These are phyloP conservation scores for Scomberomorus guttatus DNA, from an alignment of 2,797 vertebrate genomes.

Conservation along the genomic window DNA sequence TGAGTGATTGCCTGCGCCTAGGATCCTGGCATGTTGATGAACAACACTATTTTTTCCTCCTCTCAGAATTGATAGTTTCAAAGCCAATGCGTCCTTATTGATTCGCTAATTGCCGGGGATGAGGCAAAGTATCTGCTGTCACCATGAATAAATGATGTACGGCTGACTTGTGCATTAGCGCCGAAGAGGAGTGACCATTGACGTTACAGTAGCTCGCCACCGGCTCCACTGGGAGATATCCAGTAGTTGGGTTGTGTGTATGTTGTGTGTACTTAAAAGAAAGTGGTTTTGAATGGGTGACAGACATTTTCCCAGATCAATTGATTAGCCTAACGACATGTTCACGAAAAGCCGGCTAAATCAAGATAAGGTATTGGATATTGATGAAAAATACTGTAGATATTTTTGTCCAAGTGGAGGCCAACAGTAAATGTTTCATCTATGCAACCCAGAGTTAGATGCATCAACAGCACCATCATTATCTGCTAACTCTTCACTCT, in stretches of 20 bases:
- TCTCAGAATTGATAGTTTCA: constrained; percentile 79
- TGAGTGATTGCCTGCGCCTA: constrained; percentile 75
- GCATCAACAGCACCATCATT: constrained; percentile 63
- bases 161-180: constrained; percentile 74
- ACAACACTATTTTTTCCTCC: constrained; percentile 61
- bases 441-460: constrained; percentile 43
- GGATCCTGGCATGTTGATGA: constrained; percentile 77
- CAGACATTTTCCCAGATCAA: constrained; percentile 5
- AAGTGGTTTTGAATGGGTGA: constrained; percentile 16
- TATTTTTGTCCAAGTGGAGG: constrained; percentile 17
- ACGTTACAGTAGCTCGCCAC: constrained; percentile 17
- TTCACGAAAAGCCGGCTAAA: constrained; percentile 26
- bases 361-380: constrained; percentile 18
- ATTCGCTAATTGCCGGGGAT: constrained; percentile 84
- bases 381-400: constrained; percentile 14
- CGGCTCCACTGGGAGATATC: constrained; percentile 10
- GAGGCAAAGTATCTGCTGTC: constrained; percentile 74
- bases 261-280: background rate
- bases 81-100: constrained; percentile 81
- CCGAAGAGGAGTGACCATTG: constrained; percentile 62
- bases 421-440: constrained; percentile 57
- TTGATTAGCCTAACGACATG: constrained; percentile 5
- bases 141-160: constrained; percentile 84
- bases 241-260: background rate
- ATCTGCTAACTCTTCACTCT: constrained; percentile 68